These are phyloP conservation scores for Hystrix cristata DNA, from an alignment of 2,113 vertebrate genomes.

Conservation along the genomic window DNA sequence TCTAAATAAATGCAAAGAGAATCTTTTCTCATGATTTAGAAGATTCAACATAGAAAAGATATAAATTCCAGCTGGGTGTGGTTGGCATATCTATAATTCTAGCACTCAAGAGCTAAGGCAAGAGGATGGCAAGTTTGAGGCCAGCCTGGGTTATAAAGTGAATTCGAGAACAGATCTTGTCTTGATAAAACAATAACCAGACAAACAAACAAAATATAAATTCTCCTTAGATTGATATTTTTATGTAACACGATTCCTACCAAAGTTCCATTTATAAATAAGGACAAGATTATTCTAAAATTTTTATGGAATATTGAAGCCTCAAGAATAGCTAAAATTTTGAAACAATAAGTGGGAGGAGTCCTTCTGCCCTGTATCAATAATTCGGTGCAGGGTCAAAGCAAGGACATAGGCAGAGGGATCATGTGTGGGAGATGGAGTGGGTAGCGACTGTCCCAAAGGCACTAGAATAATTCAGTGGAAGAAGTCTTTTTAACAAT, in stretches of 20 bases:
- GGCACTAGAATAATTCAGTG: too few species aligned
- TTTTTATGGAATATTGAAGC: not conserved
- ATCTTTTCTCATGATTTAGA: not conserved
- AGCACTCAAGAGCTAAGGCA: not conserved
- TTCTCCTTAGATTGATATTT: not conserved
- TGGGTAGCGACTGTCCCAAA: fast-evolving
- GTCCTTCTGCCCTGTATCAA: too few species aligned
- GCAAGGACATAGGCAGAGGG: not conserved
- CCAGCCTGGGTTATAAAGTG: not conserved
- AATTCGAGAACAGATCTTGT: not conserved
- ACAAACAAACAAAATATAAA: not conserved
- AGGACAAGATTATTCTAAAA: not conserved
- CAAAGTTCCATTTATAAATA: not conserved
- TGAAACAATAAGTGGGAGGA: not conserved
- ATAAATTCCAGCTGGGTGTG: not conserved
- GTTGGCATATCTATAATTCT: not conserved
- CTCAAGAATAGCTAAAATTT: not conserved
- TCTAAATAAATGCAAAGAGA: not conserved
- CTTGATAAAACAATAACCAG: not conserved
- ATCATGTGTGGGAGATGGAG: fast-evolving
- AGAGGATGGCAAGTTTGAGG: not conserved
- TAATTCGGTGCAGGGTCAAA: not conserved
- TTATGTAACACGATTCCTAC: not conserved
- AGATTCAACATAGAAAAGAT: not conserved
- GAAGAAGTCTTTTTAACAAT: not conserved